Conservation (phyloP, 2,888 invertebrate species). For the Corythucha ciliata region DNA sequence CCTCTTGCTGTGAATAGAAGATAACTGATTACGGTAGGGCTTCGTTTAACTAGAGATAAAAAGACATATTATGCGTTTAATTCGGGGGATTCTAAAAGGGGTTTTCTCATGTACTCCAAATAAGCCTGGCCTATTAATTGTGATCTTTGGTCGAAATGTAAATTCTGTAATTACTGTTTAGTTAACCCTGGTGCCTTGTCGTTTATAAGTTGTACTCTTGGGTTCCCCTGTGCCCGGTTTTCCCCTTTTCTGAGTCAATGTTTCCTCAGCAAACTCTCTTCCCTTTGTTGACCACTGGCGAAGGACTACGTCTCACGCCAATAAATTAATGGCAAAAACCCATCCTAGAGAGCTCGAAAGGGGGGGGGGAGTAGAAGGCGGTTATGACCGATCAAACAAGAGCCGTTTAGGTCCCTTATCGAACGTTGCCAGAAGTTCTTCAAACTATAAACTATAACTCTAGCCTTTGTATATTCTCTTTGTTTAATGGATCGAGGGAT, state of each 20-base stretch:
- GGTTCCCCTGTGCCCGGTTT: conserved; percentile 7
- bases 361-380: conserved; percentile 8
- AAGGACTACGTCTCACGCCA: conserved; percentile 3
- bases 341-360: not conserved
- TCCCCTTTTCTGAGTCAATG: conserved; percentile 10
- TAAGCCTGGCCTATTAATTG: too few species aligned
- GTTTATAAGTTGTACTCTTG: conserved; percentile 20
- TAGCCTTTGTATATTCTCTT: conserved; percentile 21
- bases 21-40: too few species aligned
- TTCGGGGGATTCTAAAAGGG: too few species aligned
- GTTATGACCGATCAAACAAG: conserved; percentile 14
- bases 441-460: conserved; percentile 25
- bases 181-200: conserved; percentile 16
- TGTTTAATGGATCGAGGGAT: conserved; percentile 25
- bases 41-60: too few species aligned
- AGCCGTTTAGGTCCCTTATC: conserved; percentile 11
- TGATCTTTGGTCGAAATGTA: conserved; percentile 22
- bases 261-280: conserved; percentile 15
- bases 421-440: conserved; percentile 10
- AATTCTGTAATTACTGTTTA: conserved; percentile 30
- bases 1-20: too few species aligned
- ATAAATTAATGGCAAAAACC: conserved; percentile 19
- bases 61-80: too few species aligned
- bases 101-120: too few species aligned
- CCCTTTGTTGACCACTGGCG: too few species aligned